A percentile compares a stretch with the other conserved stretches of the same genome.
phyloP scores from a whole-genome alignment of 1,140 invertebrate species.

The Drosophila eugracilis region DNA sequence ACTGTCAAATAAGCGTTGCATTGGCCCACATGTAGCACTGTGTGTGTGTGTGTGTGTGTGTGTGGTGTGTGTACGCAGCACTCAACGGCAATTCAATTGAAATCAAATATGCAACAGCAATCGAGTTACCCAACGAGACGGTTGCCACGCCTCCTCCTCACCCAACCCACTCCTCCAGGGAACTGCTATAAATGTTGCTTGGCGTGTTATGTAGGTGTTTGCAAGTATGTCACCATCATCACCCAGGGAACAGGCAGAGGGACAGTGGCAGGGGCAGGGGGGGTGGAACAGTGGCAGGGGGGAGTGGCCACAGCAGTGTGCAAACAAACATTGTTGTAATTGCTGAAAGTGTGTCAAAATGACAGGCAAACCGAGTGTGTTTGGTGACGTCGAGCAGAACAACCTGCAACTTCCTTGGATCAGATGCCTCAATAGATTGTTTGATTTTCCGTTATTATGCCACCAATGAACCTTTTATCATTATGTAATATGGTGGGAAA shows the following conservation, averaged over 20 bases:
- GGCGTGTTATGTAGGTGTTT: slow-evolving; percentile 64
- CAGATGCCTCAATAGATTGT: slow-evolving; percentile 11
- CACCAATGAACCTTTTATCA: no score
- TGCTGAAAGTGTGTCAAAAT: slow-evolving; percentile 76
- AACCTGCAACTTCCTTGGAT: slow-evolving; percentile 35
- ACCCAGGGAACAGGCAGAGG: background rate
- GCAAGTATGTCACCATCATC: slow-evolving; percentile 54
- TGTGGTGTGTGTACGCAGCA: slow-evolving; percentile 58
- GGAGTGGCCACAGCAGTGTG: slow-evolving; percentile 56
- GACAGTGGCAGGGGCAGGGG: background rate
- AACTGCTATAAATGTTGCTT: slow-evolving; percentile 70
- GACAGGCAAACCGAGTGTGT: slow-evolving; percentile 34
- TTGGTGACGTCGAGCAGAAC: slow-evolving; percentile 21
- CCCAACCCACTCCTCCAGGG: background rate
- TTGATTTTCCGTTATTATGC: slow-evolving; percentile 14
- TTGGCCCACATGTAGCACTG: slow-evolving; percentile 28
- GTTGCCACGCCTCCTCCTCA: background rate
- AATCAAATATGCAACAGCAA: slow-evolving; percentile 82
- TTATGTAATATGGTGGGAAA: no score
- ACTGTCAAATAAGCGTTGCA: slow-evolving; percentile 80
- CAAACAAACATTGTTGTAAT: slow-evolving; percentile 78
- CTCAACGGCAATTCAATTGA: slow-evolving; percentile 81
- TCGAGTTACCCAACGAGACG: slow-evolving; percentile 74
- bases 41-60: slow-evolving; percentile 7
- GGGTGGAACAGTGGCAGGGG: background rate